Evolutionary conservation across 2,113 vertebrate species (phyloP).

Genomic region (Dasyornis broadbenti): DNA sequence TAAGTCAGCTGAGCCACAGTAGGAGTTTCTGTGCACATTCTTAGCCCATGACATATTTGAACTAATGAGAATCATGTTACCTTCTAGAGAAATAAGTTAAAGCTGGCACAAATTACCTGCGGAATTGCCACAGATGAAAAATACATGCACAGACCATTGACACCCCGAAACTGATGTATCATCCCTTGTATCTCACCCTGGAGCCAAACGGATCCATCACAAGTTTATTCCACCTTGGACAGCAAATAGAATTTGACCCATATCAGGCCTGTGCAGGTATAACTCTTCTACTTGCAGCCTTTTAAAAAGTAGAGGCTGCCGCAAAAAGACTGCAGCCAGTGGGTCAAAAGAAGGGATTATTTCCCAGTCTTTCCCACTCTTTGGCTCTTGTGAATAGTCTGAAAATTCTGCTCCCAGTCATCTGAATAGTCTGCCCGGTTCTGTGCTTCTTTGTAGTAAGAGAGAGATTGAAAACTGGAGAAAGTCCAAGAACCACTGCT

Average conservation of each 20-base stretch:
- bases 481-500: background rate
- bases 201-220: background rate
- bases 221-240: background rate
- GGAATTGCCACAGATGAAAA: background rate
- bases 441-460: background rate
- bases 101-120: background rate
- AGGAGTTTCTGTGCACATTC: constrained; percentile 14
- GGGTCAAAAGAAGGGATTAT: background rate
- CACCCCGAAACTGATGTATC: background rate
- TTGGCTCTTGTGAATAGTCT: background rate
- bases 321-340: background rate
- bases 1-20: constrained; percentile 16
- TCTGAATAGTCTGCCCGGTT: background rate
- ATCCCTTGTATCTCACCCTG: background rate
- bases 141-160: background rate
- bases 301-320: background rate
- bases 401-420: background rate
- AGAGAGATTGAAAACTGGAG: background rate
- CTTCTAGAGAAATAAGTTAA: background rate
- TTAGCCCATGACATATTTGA: background rate
- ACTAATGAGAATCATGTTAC: constrained; percentile 9
- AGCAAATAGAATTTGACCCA: background rate
- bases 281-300: background rate
- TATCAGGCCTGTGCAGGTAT: background rate
- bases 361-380: background rate